Conservation (phyloP, 2,888 invertebrate genomes). For the Deilephila elpenor region DNA sequence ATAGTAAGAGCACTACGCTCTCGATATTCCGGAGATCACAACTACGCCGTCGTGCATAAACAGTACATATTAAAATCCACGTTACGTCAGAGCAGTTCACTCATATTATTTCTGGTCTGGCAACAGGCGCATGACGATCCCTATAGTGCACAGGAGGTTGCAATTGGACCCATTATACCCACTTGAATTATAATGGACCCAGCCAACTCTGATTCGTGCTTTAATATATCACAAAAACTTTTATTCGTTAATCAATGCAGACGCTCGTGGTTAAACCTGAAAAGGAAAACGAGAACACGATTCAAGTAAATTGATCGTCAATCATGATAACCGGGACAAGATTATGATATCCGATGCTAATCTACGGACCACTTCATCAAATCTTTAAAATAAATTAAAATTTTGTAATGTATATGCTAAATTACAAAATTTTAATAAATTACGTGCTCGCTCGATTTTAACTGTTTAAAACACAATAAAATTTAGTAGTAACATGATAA, state of each 20-base stretch:
- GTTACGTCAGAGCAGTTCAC: not conserved
- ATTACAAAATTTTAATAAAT: not conserved
- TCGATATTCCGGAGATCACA: not conserved
- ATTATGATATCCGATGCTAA: not conserved
- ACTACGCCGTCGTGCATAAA: not conserved
- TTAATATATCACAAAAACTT: not conserved
- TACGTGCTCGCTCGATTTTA: not conserved
- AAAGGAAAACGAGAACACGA: not conserved
- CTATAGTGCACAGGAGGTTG: constrained; percentile 1
- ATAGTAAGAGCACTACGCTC: not conserved
- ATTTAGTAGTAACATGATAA: not conserved
- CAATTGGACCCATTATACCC: constrained; percentile 11
- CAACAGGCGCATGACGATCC: not conserved
- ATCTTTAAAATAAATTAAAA: no score
- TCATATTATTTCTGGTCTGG: not conserved
- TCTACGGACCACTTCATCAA: not conserved
- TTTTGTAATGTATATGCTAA: not conserved
- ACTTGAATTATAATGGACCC: not conserved
- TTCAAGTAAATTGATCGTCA: constrained; percentile 7
- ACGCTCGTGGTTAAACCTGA: not conserved
- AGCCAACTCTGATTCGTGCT: not conserved
- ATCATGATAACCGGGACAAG: constrained; percentile 28
- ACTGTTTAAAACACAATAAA: not conserved
- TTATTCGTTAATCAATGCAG: not conserved
- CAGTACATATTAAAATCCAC: not conserved